Evolutionary conservation across 2,888 invertebrate species (phyloP).

Genomic region (Rhimphoctona megacephalus): DNA sequence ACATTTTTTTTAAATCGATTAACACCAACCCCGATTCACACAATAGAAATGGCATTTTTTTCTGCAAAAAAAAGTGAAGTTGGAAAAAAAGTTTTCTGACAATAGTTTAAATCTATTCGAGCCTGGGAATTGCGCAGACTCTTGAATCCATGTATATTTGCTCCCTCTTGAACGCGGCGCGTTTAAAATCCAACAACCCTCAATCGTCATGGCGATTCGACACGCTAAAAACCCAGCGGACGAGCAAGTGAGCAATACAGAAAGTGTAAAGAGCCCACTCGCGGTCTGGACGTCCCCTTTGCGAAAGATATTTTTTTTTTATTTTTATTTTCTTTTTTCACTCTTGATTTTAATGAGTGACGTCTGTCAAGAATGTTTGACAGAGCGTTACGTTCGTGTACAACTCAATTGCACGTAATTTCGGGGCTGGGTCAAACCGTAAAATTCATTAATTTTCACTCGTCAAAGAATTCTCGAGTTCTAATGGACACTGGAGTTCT

Average conservation of each 20-base stretch:
- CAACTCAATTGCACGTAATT: conserved; percentile 57
- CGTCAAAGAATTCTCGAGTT: background rate
- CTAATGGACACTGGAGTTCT: background rate
- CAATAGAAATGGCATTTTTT: conserved; percentile 5
- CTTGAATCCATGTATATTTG: conserved; percentile 61
- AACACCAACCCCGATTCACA: background rate
- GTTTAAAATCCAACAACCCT: conserved; percentile 78
- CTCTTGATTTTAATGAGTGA: conserved; percentile 82
- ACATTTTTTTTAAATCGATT: conserved; percentile 5
- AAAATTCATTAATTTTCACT: conserved; percentile 69
- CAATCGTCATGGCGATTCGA: conserved; percentile 80
- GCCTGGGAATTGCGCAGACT: conserved; percentile 74
- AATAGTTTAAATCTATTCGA: conserved; percentile 72
- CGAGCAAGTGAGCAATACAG: conserved; percentile 65
- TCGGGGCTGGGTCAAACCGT: conserved; percentile 55
- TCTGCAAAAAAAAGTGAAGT: conserved; percentile 9
- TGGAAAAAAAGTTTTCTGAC: conserved; percentile 48
- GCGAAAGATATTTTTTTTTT: conserved; percentile 63
- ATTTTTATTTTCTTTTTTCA: conserved; percentile 62
- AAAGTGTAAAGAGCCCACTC: conserved; percentile 34
- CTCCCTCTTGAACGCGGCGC: conserved; percentile 67
- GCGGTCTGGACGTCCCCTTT: conserved; percentile 41
- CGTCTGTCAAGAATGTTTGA: conserved; percentile 81
- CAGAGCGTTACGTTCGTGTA: conserved; percentile 78
- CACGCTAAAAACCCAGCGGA: conserved; percentile 75